Conservation (phyloP, 2,113 vertebrate species). For the Acanthochromis polyacanthus region DNA sequence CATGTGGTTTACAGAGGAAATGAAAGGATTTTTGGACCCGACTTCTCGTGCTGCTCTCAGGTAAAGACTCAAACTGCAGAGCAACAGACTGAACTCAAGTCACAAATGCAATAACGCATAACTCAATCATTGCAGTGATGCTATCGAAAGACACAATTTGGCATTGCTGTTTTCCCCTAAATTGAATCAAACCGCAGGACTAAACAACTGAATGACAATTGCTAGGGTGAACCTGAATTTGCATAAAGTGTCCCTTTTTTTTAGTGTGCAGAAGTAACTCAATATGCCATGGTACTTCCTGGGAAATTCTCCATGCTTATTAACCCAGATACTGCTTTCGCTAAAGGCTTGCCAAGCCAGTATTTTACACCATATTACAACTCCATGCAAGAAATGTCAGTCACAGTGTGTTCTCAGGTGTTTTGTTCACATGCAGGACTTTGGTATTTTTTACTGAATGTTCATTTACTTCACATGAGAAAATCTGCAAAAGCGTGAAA, state of each 20-base stretch:
- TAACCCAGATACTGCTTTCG: slow-evolving; percentile 53
- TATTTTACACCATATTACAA: slow-evolving; percentile 58
- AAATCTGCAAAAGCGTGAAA: neutral
- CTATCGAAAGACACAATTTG: slow-evolving; percentile 74
- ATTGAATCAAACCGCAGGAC: slow-evolving; percentile 69
- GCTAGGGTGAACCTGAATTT: slow-evolving; percentile 55
- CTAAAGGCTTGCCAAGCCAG: slow-evolving; percentile 54
- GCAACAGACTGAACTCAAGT: slow-evolving; percentile 58
- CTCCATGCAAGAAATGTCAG: slow-evolving; percentile 35
- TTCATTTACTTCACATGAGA: neutral
- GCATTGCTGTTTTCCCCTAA: slow-evolving; percentile 59
- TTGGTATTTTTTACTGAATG: neutral
- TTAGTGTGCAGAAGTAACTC: slow-evolving; percentile 59
- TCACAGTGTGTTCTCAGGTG: slow-evolving; percentile 5
- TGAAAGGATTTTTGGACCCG: slow-evolving; percentile 76
- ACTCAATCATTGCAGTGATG: slow-evolving; percentile 71
- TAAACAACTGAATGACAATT: slow-evolving; percentile 69
- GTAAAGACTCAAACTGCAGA: slow-evolving; percentile 64
- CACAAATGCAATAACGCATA: slow-evolving; percentile 73
- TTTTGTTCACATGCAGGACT: neutral
- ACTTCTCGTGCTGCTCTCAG: slow-evolving; percentile 60
- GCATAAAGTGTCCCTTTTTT: slow-evolving; percentile 56
- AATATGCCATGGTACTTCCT: slow-evolving; percentile 66
- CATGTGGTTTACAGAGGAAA: slow-evolving; percentile 78
- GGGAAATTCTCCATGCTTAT: slow-evolving; percentile 64